Conservation (phyloP, 2,888 invertebrate species). For the Arrhopalites spinosus region DNA sequence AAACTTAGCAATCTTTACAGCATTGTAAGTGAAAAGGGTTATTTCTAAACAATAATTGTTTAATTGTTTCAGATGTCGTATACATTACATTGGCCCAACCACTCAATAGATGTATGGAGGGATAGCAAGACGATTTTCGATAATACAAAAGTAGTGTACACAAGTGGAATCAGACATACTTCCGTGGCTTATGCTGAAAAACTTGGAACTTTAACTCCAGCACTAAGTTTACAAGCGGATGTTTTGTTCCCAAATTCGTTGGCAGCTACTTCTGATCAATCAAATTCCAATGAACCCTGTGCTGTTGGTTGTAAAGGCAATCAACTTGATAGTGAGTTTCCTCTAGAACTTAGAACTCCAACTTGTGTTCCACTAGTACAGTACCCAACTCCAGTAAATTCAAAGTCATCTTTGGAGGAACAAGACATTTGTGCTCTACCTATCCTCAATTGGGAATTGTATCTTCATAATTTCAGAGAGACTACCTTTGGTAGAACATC, state of each 20-base stretch:
- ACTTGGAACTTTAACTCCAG: constrained; percentile 39
- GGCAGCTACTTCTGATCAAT: constrained; percentile 7
- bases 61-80: constrained; percentile 3
- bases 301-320: constrained; percentile 49
- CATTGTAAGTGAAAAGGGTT: too few species aligned
- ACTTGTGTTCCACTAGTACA: constrained; percentile 48
- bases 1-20: too few species aligned
- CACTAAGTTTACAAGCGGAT: constrained; percentile 45
- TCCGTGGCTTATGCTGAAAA: constrained; percentile 32
- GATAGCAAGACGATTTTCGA: neutral
- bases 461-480: constrained; percentile 29
- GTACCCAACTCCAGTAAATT: constrained; percentile 37
- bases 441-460: constrained; percentile 54
- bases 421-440: constrained; percentile 50
- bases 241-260: constrained; percentile 50
- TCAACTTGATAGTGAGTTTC: constrained; percentile 49
- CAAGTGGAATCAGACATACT: neutral
- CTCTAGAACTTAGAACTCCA: constrained; percentile 43
- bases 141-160: neutral
- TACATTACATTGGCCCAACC: constrained; percentile 28
- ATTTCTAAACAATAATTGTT: too few species aligned
- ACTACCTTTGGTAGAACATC: too few species aligned
- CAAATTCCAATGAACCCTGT: neutral
- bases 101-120: neutral
- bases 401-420: constrained; percentile 24